phyloP scores from a whole-genome alignment of 2,888 invertebrate species.

The Oscheius myriophilus region DNA sequence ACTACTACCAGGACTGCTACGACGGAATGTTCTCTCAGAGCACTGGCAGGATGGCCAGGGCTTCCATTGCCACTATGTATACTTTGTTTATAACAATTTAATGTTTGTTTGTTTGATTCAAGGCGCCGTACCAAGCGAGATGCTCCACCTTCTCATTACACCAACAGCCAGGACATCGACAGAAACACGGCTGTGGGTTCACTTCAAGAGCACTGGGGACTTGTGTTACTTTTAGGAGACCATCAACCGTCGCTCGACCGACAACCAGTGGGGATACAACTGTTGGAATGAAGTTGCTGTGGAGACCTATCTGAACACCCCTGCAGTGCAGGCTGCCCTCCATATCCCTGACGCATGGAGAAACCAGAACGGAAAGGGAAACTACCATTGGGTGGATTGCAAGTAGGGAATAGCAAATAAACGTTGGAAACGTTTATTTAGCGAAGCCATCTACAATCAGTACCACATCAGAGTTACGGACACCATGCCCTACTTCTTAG shows the following conservation, averaged over 20 bases:
- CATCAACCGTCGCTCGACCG: conserved; percentile 50
- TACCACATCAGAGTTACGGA: conserved; percentile 16
- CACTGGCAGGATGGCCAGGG: conserved; percentile 26
- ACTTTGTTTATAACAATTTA: neutral
- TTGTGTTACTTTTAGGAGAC: conserved; percentile 35
- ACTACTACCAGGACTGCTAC: conserved; percentile 48
- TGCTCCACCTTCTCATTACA: neutral
- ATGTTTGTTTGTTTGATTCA: neutral
- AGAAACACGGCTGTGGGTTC: neutral
- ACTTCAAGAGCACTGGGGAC: neutral
- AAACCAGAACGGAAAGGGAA: conserved; percentile 9
- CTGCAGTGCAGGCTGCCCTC: conserved; percentile 34
- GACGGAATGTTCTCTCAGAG: conserved; percentile 27
- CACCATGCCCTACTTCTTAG: conserved; percentile 14
- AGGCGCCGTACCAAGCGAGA: too few relatives aligned
- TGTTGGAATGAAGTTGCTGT: conserved; percentile 41
- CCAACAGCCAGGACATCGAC: conserved; percentile 4
- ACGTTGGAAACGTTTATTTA: neutral
- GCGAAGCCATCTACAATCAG: conserved; percentile 24
- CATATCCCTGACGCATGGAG: conserved; percentile 38
- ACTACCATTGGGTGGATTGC: conserved; percentile 42
- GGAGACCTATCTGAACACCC: conserved; percentile 28
- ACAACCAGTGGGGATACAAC: conserved; percentile 33
- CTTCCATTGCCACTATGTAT: conserved; percentile 1
- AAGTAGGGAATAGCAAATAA: conserved; percentile 32